Conservation (phyloP, 2,797 vertebrate species). For the Tiaroga cobitis region DNA sequence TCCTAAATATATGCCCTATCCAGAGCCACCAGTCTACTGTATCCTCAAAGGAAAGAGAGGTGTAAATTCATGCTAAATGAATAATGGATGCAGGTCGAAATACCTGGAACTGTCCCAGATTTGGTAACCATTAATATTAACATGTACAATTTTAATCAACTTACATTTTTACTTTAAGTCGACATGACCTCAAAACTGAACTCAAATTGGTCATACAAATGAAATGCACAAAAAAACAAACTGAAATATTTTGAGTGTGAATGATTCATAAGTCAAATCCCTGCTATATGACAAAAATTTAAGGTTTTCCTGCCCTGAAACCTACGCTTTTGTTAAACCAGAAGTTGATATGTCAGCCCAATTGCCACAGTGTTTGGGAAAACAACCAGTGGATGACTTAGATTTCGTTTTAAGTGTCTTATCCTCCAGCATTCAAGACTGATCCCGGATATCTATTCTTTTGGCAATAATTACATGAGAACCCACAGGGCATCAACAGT, state of each 20-base stretch:
- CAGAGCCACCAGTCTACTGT: background rate
- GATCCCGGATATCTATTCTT: constrained; percentile 1
- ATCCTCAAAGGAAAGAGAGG: background rate
- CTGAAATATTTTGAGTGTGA: background rate
- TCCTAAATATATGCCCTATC: constrained; percentile 19
- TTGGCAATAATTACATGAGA: background rate
- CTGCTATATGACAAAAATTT: background rate
- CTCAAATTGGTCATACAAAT: background rate
- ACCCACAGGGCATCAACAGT: background rate
- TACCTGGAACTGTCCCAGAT: background rate
- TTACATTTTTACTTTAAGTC: background rate
- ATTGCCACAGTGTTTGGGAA: background rate
- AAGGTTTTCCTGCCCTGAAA: too few relatives aligned
- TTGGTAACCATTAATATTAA: background rate
- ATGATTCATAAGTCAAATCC: background rate
- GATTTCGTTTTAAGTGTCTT: background rate
- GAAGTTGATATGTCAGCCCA: background rate
- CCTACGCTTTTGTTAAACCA: background rate
- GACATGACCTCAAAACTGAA: background rate
- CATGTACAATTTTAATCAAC: background rate
- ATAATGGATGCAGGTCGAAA: background rate
- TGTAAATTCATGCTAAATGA: background rate
- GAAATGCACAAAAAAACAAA: background rate
- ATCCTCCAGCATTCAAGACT: background rate
- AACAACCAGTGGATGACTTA: background rate